phyloP scores from a whole-genome alignment of 2,113 vertebrate genomes.

The Mustela nigripes region DNA sequence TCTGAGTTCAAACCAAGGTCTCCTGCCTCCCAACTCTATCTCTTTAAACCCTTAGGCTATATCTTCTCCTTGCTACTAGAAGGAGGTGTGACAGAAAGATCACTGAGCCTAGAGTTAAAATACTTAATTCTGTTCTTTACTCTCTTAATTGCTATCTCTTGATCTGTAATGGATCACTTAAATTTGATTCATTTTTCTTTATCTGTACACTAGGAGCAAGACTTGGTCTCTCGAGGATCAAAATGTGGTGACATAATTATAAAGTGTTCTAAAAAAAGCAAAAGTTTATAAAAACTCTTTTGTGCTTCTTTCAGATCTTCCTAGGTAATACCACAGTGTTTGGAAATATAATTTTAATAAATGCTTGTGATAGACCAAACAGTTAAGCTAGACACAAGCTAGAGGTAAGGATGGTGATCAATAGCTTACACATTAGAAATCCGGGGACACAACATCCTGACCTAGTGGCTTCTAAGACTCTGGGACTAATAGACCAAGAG shows the following conservation, averaged over 20 bases:
- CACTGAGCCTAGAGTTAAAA: background rate
- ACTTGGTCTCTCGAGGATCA: background rate
- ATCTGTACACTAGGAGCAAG: background rate
- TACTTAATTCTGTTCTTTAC: background rate
- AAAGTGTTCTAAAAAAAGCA: background rate
- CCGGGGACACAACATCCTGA: background rate
- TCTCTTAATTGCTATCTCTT: conserved; percentile 2
- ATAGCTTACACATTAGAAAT: background rate
- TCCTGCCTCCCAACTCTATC: rapidly evolving
- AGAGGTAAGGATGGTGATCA: background rate
- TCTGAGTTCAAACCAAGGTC: background rate
- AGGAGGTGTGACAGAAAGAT: background rate
- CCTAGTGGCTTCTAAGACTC: background rate
- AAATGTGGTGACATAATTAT: background rate
- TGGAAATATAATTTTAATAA: background rate
- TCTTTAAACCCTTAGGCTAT: background rate
- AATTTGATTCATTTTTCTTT: conserved; percentile 15
- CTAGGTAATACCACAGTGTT: background rate
- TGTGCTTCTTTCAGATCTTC: background rate
- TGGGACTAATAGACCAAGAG: background rate
- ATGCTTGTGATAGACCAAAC: background rate
- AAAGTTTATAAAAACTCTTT: background rate
- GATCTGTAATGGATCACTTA: background rate
- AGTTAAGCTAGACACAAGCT: background rate
- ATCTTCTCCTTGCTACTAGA: background rate